A percentile compares a stretch with the other conserved stretches of the same genome.
Conservation (phyloP, 2,113 vertebrate species). For the Limnothrissa miodon region DNA sequence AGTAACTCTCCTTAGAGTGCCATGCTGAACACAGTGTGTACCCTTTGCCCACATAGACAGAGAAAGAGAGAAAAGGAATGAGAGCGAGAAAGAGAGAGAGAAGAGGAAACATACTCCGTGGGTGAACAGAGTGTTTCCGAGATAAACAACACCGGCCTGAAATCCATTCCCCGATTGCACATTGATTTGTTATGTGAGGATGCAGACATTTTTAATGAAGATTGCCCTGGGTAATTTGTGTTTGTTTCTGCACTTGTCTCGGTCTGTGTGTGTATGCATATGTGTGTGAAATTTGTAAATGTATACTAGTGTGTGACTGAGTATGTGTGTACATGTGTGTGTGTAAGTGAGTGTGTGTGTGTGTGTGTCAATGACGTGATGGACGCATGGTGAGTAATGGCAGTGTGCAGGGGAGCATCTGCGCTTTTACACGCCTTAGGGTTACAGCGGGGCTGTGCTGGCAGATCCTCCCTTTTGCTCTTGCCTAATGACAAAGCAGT, state of each 20-base stretch:
- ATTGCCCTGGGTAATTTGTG: neutral
- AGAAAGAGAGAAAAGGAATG: neutral
- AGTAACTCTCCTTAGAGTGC: too few relatives aligned
- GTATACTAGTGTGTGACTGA: neutral
- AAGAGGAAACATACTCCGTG: neutral
- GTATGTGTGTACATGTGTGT: neutral
- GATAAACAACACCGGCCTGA: neutral
- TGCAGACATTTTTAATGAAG: neutral
- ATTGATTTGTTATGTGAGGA: conserved; percentile 11
- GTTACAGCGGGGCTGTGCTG: neutral
- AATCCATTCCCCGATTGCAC: neutral
- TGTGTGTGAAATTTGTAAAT: neutral
- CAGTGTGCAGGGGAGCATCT: neutral
- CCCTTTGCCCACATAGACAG: neutral
- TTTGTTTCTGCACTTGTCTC: neutral
- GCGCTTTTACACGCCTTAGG: neutral
- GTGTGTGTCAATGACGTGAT: neutral
- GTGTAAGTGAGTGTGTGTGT: neutral
- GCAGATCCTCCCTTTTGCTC: neutral
- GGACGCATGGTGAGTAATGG: neutral
- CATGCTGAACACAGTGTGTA: neutral
- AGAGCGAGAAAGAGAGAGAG: neutral
- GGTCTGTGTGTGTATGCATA: neutral
- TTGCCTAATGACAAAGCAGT: neutral
- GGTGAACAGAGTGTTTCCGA: neutral